Evolutionary conservation across 2,113 vertebrate genomes (phyloP), one percentile per base, ranked within the genome.

Genomic region (Ursus arctos): DNA sequence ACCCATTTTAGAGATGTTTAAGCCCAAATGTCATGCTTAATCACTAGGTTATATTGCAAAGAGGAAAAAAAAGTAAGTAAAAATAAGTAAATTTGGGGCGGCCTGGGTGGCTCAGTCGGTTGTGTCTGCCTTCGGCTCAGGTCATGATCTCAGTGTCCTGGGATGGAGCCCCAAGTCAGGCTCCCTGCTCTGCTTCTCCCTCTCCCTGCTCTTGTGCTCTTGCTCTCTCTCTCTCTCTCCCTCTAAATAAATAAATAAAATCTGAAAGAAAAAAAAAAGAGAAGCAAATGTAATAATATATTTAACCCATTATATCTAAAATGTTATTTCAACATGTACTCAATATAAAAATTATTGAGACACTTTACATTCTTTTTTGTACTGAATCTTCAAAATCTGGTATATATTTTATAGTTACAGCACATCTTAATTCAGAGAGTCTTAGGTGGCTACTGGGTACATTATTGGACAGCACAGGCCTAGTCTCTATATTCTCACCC

Each of bases 351-450:
- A 71, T 43, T 81, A 94, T 65, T 72, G 22, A 79, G 28, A 79
- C 43, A 16, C 3, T 53, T 88, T 82, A 65, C 19, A 83, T 36
- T 88, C 22, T 71, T 79, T 85, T 80, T 91, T 33, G 51, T 80
- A 85, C 43, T 63, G 9, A 72, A 90, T 80, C 43, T 94, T 94
- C 63, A 72, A 96, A 94, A 71, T 47, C 43, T 31, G 36, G 15
- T 51, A 84, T 36, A 7, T 57, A 72, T 91, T 87, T 94, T 94
- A 33, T 15, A 85, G 14, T 57, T 83, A 63, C 0, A 72, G 31
- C n/a, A 36, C 21, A 74, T 91, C 47, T 47, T 55, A 94, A 55
- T 26, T 94, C 24, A 14, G 16, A 67, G 24, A 85, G 40, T 61
- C 61, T 28, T 22, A 63, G 40, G 22, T 55, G 31, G 49, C 81